Evolutionary conservation across 2,797 vertebrate genomes (phyloP).

Genomic region (Gouania willdenowi): DNA sequence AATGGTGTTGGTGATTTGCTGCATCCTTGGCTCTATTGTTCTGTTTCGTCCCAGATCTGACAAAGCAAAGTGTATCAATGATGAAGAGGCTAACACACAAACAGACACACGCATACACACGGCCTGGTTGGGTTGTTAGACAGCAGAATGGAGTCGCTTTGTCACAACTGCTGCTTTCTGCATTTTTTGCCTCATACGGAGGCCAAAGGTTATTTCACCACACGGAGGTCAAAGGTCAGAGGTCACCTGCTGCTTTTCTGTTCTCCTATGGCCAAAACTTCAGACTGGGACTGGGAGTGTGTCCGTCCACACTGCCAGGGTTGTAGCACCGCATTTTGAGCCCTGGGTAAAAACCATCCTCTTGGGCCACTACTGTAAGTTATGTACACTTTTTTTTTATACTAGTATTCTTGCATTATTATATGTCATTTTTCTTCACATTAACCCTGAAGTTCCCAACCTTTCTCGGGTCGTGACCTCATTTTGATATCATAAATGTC

Average conservation of each 20-base stretch:
- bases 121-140: constrained; percentile 30
- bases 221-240: constrained; percentile 42
- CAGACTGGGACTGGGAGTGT: too few relatives aligned
- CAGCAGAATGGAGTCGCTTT: constrained; percentile 59
- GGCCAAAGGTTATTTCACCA: constrained; percentile 41
- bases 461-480: too few relatives aligned
- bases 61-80: constrained; percentile 53
- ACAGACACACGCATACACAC: constrained; percentile 6
- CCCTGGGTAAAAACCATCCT: too few relatives aligned
- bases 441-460: too few relatives aligned
- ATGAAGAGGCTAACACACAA: constrained; percentile 32
- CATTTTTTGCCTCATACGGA: constrained; percentile 31
- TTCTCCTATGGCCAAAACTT: too few relatives aligned
- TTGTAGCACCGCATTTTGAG: too few relatives aligned
- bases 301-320: too few relatives aligned
- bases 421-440: too few relatives aligned
- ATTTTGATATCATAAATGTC: too few relatives aligned
- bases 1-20: constrained; percentile 24
- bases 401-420: too few relatives aligned
- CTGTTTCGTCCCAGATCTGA: constrained; percentile 58
- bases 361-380: too few relatives aligned
- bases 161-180: constrained; percentile 60
- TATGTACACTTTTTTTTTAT: too few relatives aligned
- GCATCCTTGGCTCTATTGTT: constrained; percentile 60
- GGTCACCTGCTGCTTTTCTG: constrained; percentile 18